Base-by-base conservation (phyloP, 2,797 vertebrate species). In the Carduelis carduelis region DNA sequence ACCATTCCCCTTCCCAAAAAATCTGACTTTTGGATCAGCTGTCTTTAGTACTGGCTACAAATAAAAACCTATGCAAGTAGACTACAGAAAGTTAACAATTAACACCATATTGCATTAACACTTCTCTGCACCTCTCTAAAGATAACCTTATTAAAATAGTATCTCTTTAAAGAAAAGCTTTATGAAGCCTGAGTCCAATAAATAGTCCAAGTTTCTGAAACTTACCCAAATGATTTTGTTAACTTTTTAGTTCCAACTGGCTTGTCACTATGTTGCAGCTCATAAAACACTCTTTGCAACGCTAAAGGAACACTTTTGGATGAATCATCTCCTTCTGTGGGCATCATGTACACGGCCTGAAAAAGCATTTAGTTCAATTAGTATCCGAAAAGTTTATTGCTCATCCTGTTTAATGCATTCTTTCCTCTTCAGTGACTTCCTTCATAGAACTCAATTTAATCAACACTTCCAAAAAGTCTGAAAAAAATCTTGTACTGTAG, bases 321-420 rank as follows among this genome's bases (percentile, higher is more conserved):
- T 12, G 99, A 99, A 96, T 99, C 99, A 39, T 99, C 99, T 34
- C 99, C 99, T 98, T 99, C 99, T 52, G 99, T 99, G 89, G 99
- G 99, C 99, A 99, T 99, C 99, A 99, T 99, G 98, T 99, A 99
- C 93, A 99, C 99, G 75, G 99, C 99, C 99, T 99, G 95, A 64
- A 95, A 96, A 94, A 95, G 52, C 88, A 97, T 87, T 65, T 70
- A 89, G 59, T 87, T 81, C 87, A 92, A 97, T 96, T 94, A 96
- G 88, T 64, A 94, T 59, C 49, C 63, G 61, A 61, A 83, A 91
- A 74, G 35, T 86, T 91, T 47, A 90, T 16, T 70, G 52, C 60
- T 89, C 28, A 19, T 71, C 52, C 23, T 28, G 37, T 84, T 95
- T 69, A 89, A 91, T 28, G 47, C 39, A 61, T 80, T 89, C 77